Base-by-base conservation (phyloP, 2,888 invertebrate species). In the Acleris literana region DNA sequence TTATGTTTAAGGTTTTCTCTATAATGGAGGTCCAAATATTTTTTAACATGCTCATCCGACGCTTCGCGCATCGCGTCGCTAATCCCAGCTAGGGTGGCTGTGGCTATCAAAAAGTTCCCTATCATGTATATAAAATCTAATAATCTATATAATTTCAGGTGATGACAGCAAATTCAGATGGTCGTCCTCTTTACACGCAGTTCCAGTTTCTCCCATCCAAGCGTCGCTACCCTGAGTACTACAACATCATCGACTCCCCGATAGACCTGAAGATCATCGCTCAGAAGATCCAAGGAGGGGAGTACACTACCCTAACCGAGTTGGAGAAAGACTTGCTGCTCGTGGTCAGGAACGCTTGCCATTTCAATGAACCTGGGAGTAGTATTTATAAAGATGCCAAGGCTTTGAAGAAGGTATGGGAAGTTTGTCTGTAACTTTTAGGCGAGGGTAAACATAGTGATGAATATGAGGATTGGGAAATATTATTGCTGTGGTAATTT, bases 311-410 rank as follows among this genome's bases (percentile, higher is more conserved):
- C 70, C 85, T 99, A 44, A 92, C 92, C 54, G 98, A 98, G 63
- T 93, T 99, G 93, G 99, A 99, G 84, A 95, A 95, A 70, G 99
- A 99, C 92, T 88, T 99, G 48, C 86, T 96, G 71, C 92, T 97
- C 61, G 97, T 99, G 97, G 97, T 97, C 56, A 96, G 96, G 72
- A 99, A 99, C 87, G 99, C 99, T 0, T 99, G 98, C 82, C 93
- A 95, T 18, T 99, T 98, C 82, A 99, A 99, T 84, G 99, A 99
- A 81, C 98, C 99, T 0, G 98, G 98, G 2, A 99, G 99, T 16
- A 96, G 96, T 83, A 99, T 99, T 75, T 99, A 98, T 83, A 98
- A 98, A 87, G 98, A 99, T 87, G 98, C 99, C 1, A 97, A 97
- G 81, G 93, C 95, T 25, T 88, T 99, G 63, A 97, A 97, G 81